Evolutionary conservation across 2,888 invertebrate species (phyloP), one percentile per base, ranked within the genome.

Genomic region (Rhagophthalmus giganteus): DNA sequence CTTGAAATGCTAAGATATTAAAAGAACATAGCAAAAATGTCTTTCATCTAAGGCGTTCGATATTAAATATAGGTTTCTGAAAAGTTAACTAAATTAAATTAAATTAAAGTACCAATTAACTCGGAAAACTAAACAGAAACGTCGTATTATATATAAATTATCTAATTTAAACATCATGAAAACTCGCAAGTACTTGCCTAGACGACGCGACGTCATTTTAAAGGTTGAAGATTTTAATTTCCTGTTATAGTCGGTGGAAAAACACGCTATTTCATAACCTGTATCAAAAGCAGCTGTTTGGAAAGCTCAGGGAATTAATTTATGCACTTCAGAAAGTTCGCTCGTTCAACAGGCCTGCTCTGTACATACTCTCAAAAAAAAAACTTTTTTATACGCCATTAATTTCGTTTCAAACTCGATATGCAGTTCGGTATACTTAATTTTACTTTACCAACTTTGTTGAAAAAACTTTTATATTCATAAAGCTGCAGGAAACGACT

Each of bases 351-450:
- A 41, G 25, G 44, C 38, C 24, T 39, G 40, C 31, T 37, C 25
- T 41, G 27, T 49, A 37, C 25, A 49, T 45, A 39, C 39, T 38
- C 40, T 16, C 14, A 10, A 41, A 51, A 41, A 30, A n/a, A n/a
- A n/a, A n/a, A n/a, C n/a, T 35, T 41, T 52, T 52, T 52, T 52
- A 52, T 41, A 35, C 41, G 26, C 39, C 52, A 47, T 52, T 47
- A 52, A 52, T 47, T 47, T 47, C 47, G 32, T 47, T 52, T 41
- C 31, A 28, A 46, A 47, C 26, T 33, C 13, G 39, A 47, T 47
- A 38, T 47, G 47, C 47, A 39, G 39, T 47, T 28, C 33, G 37
- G 32, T 47, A 15, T 47, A 38, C 47, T 37, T 45, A 27, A 44
- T 35, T 44, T 44, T 44, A 28, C 34, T 44, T 26, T 27, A 26